A percentile compares a stretch with the other conserved stretches of the same genome.
Evolutionary conservation across 1,140 invertebrate species (phyloP).

Genomic region (Diorhabda sublineata): DNA sequence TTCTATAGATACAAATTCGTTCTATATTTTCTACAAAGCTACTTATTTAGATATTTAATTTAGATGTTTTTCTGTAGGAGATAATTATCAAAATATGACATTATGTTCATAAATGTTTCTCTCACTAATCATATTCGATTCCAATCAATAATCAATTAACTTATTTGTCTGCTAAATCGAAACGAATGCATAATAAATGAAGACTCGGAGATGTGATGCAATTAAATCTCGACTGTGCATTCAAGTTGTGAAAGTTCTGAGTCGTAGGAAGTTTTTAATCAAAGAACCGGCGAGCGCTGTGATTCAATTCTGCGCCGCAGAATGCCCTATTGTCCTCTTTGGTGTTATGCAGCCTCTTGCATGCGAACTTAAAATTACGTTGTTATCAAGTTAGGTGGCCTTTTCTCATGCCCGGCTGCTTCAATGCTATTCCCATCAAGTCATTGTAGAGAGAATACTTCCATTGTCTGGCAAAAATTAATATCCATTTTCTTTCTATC

Average conservation of each 20-base stretch:
- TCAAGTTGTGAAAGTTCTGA: constrained; percentile 27
- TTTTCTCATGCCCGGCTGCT: constrained; percentile 9
- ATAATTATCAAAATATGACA: too few relatives aligned
- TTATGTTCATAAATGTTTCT: too few relatives aligned
- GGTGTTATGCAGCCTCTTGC: constrained; percentile 34
- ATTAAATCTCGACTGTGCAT: constrained; percentile 30
- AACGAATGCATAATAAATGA: constrained; percentile 30
- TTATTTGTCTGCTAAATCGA: constrained; percentile 12
- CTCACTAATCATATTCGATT: too few relatives aligned
- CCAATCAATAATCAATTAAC: neutral
- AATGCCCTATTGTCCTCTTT: constrained; percentile 33
- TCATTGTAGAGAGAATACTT: neutral
- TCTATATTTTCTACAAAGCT: too few relatives aligned
- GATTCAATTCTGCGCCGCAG: constrained; percentile 37
- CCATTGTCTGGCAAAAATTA: constrained; percentile 2
- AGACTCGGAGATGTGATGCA: constrained; percentile 25
- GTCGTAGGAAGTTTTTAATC: constrained; percentile 39
- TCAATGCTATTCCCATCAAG: neutral
- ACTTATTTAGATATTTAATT: too few relatives aligned
- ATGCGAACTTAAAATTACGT: constrained; percentile 38
- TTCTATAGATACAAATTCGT: too few relatives aligned
- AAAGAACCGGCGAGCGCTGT: constrained; percentile 33
- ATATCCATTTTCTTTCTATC: constrained; percentile 1
- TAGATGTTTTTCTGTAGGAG: too few relatives aligned
- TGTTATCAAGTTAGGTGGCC: constrained; percentile 35